Percentiles rank a stretch among this genome's conserved stretches.
These are phyloP conservation scores for Rhinoraja longicauda DNA, from an alignment of 2,797 vertebrate genomes.

Conservation along the genomic window DNA sequence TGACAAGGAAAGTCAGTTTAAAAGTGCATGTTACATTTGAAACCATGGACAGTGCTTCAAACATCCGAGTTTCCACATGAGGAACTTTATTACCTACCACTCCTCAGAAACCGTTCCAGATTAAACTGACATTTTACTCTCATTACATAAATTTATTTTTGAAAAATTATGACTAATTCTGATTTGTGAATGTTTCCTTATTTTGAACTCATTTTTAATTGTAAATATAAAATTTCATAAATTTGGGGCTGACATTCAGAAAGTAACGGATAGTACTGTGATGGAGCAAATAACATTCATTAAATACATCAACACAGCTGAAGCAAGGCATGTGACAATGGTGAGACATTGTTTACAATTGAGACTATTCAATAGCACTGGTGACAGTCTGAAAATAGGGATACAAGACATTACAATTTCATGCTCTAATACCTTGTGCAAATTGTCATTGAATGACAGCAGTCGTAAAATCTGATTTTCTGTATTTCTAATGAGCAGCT, in stretches of 20 bases:
- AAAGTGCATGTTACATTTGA: background rate
- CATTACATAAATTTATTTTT: background rate
- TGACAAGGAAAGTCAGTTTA: background rate
- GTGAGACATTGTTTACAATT: background rate
- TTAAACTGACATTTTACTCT: background rate
- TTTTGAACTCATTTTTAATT: background rate
- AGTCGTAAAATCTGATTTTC: background rate
- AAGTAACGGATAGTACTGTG: background rate
- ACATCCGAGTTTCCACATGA: background rate
- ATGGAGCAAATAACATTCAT: background rate
- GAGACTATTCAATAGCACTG: background rate
- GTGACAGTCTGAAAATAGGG: background rate
- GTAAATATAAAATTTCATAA: conserved; percentile 12
- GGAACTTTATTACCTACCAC: background rate
- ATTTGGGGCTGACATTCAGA: background rate
- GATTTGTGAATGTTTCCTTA: background rate
- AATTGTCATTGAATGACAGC: background rate
- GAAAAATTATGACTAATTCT: background rate
- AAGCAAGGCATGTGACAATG: conserved; percentile 8
- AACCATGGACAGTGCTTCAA: background rate
- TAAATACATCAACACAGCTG: background rate
- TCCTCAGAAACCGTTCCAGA: background rate
- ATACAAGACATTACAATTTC: conserved; percentile 8
- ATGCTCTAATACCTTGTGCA: conserved; percentile 13
- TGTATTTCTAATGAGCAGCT: background rate